Base-by-base conservation (phyloP, 92 coral and sea anemone species). In the Blastomussa wellsi region DNA sequence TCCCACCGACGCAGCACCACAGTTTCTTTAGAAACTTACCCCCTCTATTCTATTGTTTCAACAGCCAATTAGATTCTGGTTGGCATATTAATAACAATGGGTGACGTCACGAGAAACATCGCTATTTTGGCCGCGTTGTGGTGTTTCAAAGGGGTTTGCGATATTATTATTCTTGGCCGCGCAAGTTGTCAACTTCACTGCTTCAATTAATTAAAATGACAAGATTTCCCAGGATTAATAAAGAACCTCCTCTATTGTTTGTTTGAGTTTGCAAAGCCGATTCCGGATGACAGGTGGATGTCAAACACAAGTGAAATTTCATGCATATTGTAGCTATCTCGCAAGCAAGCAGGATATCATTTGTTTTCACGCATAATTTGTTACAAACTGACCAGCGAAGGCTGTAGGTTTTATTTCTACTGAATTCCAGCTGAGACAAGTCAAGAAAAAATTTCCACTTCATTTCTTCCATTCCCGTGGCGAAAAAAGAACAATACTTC, bases 301-400 rank as follows among this genome's bases (percentile, higher is more conserved):
- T 75, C 72, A 57, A 39, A 48, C 57, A 82, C 78, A 70, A 37
- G 72, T 49, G 59, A 83, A 57, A 57, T 59, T 74, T 83, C 80
- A 74, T 82, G 69, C 28, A 83, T 83, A 57, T 74, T 57, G 47
- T 42, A 29, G 42, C 80, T n/a, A 32, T 47, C 57, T 83, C 42
- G 36, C 33, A 9, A n/a, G 22, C 36, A 5, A 37, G 72, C 79
- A 83, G 80, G 87, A 74, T 32, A 49, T 22, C 64, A 7, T 83
- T 73, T 83, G 78, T 71, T 69, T 38, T 71, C 70, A 19, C 41
- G 86, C 78, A 82, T 82, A 82, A 82, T 82, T 82, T 82, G 79
- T 35, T 36, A 14, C 37, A 51, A 71, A 38, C 64, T 33, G 29
- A 13, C 84, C 29, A 8, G 29, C 24, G 35, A 51, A 12, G 55